These are phyloP conservation scores for Stegodyphus mimosarum DNA, from an alignment of 1,140 invertebrate species.

Conservation along the genomic window DNA sequence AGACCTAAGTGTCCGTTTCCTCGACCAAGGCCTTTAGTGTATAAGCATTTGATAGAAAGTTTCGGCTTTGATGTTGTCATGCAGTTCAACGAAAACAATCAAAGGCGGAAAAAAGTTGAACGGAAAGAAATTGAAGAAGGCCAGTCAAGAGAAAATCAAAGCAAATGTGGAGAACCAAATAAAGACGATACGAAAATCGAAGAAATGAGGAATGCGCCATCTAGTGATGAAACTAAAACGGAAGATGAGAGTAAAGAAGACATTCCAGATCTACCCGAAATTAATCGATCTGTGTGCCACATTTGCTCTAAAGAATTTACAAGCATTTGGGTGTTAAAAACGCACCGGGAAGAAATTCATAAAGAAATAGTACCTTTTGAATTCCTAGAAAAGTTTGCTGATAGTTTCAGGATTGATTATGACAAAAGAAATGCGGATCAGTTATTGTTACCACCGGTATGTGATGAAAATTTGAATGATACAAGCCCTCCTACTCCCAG, in stretches of 20 bases:
- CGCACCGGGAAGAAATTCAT: constrained; percentile 95
- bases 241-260: constrained; percentile 53
- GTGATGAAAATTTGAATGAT: constrained; percentile 38
- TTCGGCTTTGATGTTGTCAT: constrained; percentile 96
- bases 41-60: constrained; percentile 90
- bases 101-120: constrained; percentile 65
- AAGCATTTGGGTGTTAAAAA: constrained; percentile 94
- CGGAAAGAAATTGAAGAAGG: constrained; percentile 62
- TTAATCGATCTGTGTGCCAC: constrained; percentile 83
- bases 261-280: constrained; percentile 72
- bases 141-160: constrained; percentile 6
- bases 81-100: constrained; percentile 95
- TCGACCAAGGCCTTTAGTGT: constrained; percentile 67
- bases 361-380: constrained; percentile 89
- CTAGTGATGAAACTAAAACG: constrained; percentile 46
- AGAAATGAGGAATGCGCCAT: constrained; percentile 59
- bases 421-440: constrained; percentile 75
- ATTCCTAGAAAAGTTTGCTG: constrained; percentile 89
- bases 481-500: constrained; percentile 26
- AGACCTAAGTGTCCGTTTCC: constrained; percentile 56
- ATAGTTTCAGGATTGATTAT: constrained; percentile 87
- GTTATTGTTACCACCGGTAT: neutral
- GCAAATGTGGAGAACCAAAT: neutral
- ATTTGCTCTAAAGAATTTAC: constrained; percentile 94
- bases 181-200: constrained; percentile 10